phyloP scores from a whole-genome alignment of 2,113 vertebrate genomes.

The Micronycteris hirsuta region DNA sequence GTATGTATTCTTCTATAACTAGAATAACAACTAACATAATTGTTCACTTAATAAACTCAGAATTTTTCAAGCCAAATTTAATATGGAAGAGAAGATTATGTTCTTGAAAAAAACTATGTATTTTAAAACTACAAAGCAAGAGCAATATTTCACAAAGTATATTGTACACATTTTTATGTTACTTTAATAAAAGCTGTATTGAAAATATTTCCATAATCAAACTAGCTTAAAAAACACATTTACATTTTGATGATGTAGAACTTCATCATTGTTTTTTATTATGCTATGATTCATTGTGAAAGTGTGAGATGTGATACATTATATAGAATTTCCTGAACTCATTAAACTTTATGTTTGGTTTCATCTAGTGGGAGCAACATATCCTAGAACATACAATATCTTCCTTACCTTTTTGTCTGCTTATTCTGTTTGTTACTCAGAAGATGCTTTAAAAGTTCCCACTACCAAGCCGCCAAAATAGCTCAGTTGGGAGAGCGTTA shows the following conservation, averaged over 20 bases:
- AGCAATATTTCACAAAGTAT: neutral
- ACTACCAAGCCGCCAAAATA: slow-evolving; percentile 80
- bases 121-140: neutral
- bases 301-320: neutral
- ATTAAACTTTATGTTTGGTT: neutral
- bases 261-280: neutral
- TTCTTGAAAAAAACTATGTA: neutral
- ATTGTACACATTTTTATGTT: neutral
- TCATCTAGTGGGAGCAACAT: neutral
- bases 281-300: neutral
- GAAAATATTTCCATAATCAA: neutral
- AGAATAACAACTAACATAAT: neutral
- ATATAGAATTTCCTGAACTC: neutral
- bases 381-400: neutral
- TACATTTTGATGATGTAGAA: neutral
- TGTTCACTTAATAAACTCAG: neutral
- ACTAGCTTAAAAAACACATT: neutral
- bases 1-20: neutral
- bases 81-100: neutral
- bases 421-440: neutral
- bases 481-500: slow-evolving; percentile 90
- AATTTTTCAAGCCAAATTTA: neutral
- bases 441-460: neutral
- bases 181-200: neutral
- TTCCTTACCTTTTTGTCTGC: neutral